Percentiles rank a stretch among this genome's conserved stretches.
Conservation (phyloP, 2,113 vertebrate genomes). For the Hymenochirus boettgeri region DNA sequence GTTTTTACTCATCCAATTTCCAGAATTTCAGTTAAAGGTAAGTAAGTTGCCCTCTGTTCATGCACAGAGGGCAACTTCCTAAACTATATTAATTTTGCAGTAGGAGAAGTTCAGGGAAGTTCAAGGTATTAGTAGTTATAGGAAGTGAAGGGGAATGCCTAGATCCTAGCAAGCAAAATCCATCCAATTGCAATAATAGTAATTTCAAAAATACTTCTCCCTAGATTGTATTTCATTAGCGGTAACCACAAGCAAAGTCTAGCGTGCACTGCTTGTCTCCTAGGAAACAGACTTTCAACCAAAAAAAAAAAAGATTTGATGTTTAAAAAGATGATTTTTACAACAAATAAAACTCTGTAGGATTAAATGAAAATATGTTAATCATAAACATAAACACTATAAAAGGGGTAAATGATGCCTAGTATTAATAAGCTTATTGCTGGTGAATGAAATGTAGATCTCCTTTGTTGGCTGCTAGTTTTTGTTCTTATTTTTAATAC, state of each 20-base stretch:
- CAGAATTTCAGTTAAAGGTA: too few relatives aligned
- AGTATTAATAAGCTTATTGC: background rate
- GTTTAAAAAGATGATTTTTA: constrained; percentile 7
- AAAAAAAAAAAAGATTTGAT: constrained; percentile 2
- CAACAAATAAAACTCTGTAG: background rate
- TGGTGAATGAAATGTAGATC: too few relatives aligned
- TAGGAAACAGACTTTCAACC: constrained; percentile 10
- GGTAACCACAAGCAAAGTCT: constrained; percentile 1
- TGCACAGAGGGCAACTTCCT: too few relatives aligned
- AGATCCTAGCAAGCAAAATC: background rate
- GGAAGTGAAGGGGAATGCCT: background rate
- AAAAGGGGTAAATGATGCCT: too few relatives aligned
- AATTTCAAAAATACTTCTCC: constrained; percentile 1
- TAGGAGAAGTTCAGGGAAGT: background rate
- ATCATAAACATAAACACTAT: background rate
- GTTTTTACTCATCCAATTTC: too few relatives aligned
- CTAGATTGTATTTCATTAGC: background rate
- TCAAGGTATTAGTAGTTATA: background rate
- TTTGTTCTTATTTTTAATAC: too few relatives aligned
- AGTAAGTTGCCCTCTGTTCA: too few relatives aligned
- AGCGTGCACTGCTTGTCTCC: constrained; percentile 1
- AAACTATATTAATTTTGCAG: background rate
- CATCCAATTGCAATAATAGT: background rate
- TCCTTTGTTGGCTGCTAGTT: too few relatives aligned
- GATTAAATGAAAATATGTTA: background rate